Base-by-base conservation (phyloP, 2,888 invertebrate species). In the Carpatolechia fugitivella region DNA sequence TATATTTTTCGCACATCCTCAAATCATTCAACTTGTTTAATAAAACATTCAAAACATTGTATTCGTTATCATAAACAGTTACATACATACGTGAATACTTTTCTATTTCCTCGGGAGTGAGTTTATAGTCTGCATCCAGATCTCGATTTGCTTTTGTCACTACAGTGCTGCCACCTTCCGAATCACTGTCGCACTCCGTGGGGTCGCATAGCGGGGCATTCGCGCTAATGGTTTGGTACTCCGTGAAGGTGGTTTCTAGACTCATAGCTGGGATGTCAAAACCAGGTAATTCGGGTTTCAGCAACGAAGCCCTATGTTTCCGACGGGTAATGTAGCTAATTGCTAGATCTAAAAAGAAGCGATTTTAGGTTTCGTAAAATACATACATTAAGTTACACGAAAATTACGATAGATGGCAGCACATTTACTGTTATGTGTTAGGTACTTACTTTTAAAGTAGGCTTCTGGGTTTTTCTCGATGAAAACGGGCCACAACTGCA, bases 11-110 rank as follows among this genome's bases (percentile, higher is more conserved):
- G 54, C 81, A 81, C 51, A 79, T 75, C 40, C 66, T 68, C 1
- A 82, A 61, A 60, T 82, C 81, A 13, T 70, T 64, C 0, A 69
- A 69, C 63, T 83, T 83, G 54, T 80, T 81, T 10, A 72, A 57
- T 31, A 82, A 55, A 1, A 80, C 60, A 56, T 71, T 72, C 33
- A 82, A 60, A 2, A 76, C 68, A 58, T 82, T 82, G 56, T 68
- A 72, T 56, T 73, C 63, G 40, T 60, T 60, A 0, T 71, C 79
- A 20, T 61, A 54, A 1, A 79, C 55, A 2, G 56, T 63, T 1
- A 80, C 59, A 58, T 63, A 72, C 59, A 68, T 68, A 31, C 72
- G 63, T 0, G 78, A 69, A 60, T 76, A 82, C 50, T 72, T 69
- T 49, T 80, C 71, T 33, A 81, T 70, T 56, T 82, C 80, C 0